A percentile compares a stretch with the other conserved stretches of the same genome.
phyloP scores from a whole-genome alignment of 2,113 vertebrate species.

The Micromys minutus region DNA sequence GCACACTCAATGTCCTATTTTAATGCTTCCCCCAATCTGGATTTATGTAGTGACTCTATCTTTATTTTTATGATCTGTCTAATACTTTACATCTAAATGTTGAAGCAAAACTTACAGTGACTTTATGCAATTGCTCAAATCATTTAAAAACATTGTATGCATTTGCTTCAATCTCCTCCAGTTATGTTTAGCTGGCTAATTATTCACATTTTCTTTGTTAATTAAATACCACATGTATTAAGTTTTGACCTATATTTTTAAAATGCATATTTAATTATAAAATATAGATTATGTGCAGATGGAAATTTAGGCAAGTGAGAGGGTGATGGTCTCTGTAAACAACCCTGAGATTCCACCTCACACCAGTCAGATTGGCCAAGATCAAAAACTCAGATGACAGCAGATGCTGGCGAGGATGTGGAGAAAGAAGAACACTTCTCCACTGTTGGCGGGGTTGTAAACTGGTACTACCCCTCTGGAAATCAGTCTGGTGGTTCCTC shows the following conservation, averaged over 20 bases:
- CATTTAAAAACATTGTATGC: background rate
- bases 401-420: too few species aligned
- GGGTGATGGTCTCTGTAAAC: background rate
- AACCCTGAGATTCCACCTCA: too few species aligned
- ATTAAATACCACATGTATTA: background rate
- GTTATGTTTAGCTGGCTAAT: background rate
- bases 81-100: slow-evolving; percentile 14
- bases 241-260: background rate
- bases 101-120: background rate
- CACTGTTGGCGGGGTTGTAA: too few species aligned
- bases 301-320: background rate
- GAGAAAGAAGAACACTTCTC: too few species aligned
- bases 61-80: background rate
- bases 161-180: background rate
- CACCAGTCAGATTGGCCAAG: too few species aligned
- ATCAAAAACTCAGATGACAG: too few species aligned
- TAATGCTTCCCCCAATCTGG: background rate
- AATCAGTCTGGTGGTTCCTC: too few species aligned
- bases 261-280: background rate
- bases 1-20: background rate
- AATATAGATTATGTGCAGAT: slow-evolving; percentile 2
- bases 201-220: background rate
- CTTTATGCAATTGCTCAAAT: slow-evolving; percentile 42
- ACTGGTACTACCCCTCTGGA: too few species aligned
- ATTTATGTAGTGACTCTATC: background rate